Conservation (phyloP, 2,113 vertebrate species). For the Leucoraja erinaceus region DNA sequence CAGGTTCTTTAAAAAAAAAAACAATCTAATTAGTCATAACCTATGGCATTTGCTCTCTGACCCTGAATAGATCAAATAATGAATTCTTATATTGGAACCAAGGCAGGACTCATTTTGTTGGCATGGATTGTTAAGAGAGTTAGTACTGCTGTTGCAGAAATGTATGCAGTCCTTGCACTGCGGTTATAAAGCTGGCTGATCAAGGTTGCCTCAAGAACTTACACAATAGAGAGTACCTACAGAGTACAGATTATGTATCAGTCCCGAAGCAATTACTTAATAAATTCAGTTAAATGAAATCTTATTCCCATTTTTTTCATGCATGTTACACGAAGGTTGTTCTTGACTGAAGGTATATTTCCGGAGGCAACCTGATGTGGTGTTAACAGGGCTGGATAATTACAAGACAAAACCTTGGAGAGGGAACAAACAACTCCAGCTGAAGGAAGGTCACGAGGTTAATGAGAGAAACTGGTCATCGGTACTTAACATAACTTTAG, state of each 20-base stretch:
- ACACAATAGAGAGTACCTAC: background rate
- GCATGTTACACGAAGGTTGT: background rate
- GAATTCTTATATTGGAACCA: background rate
- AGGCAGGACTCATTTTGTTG: background rate
- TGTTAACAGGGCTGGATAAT: background rate
- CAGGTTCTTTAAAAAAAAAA: background rate
- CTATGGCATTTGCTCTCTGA: background rate
- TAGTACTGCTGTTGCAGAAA: background rate
- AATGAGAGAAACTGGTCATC: conserved; percentile 18
- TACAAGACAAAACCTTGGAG: background rate
- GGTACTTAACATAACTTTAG: background rate
- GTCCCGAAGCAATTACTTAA: background rate
- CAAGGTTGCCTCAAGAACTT: background rate
- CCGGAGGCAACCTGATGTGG: background rate
- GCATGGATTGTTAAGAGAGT: background rate
- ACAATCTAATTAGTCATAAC: background rate
- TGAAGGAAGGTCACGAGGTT: conserved; percentile 2
- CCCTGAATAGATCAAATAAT: background rate
- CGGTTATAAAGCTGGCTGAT: background rate
- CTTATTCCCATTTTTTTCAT: background rate
- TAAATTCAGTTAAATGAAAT: background rate
- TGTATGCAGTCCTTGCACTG: background rate
- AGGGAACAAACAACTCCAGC: background rate
- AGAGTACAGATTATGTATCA: background rate
- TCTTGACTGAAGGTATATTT: background rate